phyloP scores from a whole-genome alignment of 2,797 vertebrate genomes.

The Premnoplex brunnescens region DNA sequence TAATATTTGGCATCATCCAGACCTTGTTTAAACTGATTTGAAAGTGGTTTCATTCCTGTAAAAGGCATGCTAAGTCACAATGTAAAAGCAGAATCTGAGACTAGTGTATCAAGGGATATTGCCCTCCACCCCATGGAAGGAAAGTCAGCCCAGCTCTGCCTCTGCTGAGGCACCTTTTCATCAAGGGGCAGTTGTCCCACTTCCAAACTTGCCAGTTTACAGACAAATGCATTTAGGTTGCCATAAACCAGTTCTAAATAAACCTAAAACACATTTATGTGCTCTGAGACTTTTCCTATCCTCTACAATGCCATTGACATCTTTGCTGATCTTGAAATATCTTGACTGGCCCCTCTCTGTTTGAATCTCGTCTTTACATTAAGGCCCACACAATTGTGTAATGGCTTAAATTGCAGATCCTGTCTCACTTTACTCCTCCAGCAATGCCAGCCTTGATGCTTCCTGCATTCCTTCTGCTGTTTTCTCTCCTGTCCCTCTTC shows the following conservation, averaged over 20 bases:
- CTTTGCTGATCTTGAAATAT: not conserved
- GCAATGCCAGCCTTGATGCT: slow-evolving; percentile 28
- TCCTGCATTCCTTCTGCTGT: slow-evolving; percentile 48
- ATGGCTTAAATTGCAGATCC: slow-evolving; percentile 15
- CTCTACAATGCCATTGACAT: not conserved
- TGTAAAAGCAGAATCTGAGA: not conserved
- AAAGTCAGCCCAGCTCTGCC: not conserved
- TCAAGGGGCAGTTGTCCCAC: not conserved
- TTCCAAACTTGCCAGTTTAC: not conserved
- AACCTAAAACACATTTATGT: not conserved
- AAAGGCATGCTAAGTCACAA: not conserved
- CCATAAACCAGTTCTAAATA: not conserved
- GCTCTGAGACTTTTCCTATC: not conserved
- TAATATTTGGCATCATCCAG: not conserved
- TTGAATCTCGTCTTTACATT: not conserved
- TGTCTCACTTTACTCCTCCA: slow-evolving; percentile 4
- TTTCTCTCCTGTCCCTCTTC: slow-evolving; percentile 42
- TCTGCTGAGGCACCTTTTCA: not conserved
- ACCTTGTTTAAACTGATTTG: not conserved
- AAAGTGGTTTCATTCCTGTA: not conserved
- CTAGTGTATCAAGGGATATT: not conserved
- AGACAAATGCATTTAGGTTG: not conserved
- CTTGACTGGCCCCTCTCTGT: not conserved
- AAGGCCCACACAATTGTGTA: not conserved
- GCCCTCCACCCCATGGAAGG: not conserved